phyloP scores from a whole-genome alignment of 2,113 vertebrate species.

The Psilopogon haemacephalus region DNA sequence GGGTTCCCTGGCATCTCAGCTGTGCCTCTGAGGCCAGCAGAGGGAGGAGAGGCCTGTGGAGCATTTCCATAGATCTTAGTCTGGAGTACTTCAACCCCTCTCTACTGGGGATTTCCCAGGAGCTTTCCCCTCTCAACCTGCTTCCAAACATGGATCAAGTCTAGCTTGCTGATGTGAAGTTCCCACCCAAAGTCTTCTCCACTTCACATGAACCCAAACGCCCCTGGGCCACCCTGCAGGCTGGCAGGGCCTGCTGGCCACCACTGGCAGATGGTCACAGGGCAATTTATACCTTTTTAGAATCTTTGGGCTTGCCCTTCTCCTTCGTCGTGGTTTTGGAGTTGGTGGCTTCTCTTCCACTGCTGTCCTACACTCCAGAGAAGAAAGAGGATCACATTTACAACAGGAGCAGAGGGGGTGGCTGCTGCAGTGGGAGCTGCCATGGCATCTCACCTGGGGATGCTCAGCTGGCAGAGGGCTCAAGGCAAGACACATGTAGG shows the following conservation, averaged over 20 bases:
- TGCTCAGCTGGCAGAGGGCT: too few relatives aligned
- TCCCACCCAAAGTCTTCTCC: too few relatives aligned
- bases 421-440: background rate
- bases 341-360: constrained; percentile 40
- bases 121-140: fast-evolving
- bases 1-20: background rate
- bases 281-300: constrained; percentile 63
- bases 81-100: fast-evolving
- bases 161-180: background rate
- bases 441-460: too few relatives aligned
- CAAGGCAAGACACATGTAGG: too few relatives aligned
- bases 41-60: background rate
- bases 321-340: constrained; percentile 54
- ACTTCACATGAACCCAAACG: background rate
- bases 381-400: constrained; percentile 26
- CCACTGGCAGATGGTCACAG: too few relatives aligned
- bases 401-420: background rate
- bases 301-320: constrained; percentile 58
- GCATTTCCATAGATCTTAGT: background rate
- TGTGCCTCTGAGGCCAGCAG: background rate
- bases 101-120: background rate
- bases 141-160: background rate
- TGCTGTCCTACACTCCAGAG: constrained; percentile 72
- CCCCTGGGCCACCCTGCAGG: too few relatives aligned
- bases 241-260: too few relatives aligned